These are phyloP conservation scores for Sciurus niger DNA, from an alignment of 2,113 vertebrate genomes.

Conservation along the genomic window DNA sequence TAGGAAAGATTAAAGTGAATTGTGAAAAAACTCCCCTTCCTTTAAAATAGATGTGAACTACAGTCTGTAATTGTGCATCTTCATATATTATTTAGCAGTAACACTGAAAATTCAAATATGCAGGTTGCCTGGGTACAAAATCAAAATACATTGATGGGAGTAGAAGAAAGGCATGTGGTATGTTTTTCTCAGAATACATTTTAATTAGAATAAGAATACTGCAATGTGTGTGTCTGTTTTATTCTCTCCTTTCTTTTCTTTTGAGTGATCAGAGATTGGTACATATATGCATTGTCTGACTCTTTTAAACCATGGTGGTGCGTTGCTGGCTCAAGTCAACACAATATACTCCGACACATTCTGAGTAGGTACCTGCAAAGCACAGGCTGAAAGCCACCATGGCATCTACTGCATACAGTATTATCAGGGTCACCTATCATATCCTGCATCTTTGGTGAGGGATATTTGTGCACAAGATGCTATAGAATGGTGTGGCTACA, in stretches of 20 bases:
- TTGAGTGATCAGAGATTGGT: not conserved
- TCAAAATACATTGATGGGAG: not conserved
- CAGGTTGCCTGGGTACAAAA: not conserved
- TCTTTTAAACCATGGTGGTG: not conserved
- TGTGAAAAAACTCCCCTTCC: not conserved
- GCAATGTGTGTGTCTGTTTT: not conserved
- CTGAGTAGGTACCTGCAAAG: not conserved
- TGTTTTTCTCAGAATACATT: not conserved
- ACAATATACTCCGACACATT: not conserved
- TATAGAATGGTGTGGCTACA: not conserved
- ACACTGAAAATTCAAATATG: not conserved
- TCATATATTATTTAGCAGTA: not conserved
- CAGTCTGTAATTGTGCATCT: not conserved
- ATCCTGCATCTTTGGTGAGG: not conserved
- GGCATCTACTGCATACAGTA: not conserved
- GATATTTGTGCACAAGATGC: not conserved
- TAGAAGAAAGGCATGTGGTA: not conserved
- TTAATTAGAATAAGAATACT: not conserved
- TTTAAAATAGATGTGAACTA: not conserved
- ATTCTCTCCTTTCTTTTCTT: conserved; percentile 43
- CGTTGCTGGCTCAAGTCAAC: not conserved
- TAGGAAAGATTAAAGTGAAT: not conserved
- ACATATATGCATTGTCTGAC: not conserved
- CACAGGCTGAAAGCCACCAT: not conserved
- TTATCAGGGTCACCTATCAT: not conserved